These are phyloP conservation scores for Periophthalmodon schlosseri DNA, from an alignment of 2,113 vertebrate genomes.

Conservation along the genomic window DNA sequence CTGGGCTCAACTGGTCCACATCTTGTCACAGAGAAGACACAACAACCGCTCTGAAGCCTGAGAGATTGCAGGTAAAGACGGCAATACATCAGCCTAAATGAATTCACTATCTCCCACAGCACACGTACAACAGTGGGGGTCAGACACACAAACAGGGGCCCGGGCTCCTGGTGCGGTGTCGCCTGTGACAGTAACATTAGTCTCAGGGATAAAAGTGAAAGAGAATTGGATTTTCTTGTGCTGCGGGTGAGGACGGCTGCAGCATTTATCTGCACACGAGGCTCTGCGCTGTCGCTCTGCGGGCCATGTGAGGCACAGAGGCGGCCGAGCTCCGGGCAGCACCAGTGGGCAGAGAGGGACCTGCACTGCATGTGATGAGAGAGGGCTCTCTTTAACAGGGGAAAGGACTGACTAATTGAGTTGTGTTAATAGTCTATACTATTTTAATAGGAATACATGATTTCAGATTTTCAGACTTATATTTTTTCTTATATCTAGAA, in stretches of 20 bases:
- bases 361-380: neutral
- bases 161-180: slow-evolving; percentile 72
- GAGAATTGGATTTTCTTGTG: slow-evolving; percentile 77
- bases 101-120: slow-evolving; percentile 80
- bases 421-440: neutral
- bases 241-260: slow-evolving; percentile 72
- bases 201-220: slow-evolving; percentile 80
- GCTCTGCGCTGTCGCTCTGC: slow-evolving; percentile 44
- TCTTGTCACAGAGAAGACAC: slow-evolving; percentile 60
- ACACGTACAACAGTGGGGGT: slow-evolving; percentile 49
- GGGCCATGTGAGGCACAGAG: slow-evolving; percentile 12
- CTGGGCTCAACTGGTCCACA: slow-evolving; percentile 22
- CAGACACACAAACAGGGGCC: slow-evolving; percentile 42
- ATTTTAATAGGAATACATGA: too few relatives aligned
- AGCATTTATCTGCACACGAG: slow-evolving; percentile 72
- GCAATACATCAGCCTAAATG: slow-evolving; percentile 82
- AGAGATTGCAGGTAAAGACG: slow-evolving; percentile 75
- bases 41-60: slow-evolving; percentile 66
- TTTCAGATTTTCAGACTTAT: too few relatives aligned
- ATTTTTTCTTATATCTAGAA: too few relatives aligned
- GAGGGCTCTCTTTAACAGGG: slow-evolving; percentile 23
- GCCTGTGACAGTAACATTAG: slow-evolving; percentile 80
- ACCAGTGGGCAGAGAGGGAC: slow-evolving; percentile 22
- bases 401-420: slow-evolving; percentile 29
- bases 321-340: slow-evolving; percentile 38